These are phyloP conservation scores for Plodia interpunctella DNA, from an alignment of 1,140 invertebrate genomes.

Conservation along the genomic window DNA sequence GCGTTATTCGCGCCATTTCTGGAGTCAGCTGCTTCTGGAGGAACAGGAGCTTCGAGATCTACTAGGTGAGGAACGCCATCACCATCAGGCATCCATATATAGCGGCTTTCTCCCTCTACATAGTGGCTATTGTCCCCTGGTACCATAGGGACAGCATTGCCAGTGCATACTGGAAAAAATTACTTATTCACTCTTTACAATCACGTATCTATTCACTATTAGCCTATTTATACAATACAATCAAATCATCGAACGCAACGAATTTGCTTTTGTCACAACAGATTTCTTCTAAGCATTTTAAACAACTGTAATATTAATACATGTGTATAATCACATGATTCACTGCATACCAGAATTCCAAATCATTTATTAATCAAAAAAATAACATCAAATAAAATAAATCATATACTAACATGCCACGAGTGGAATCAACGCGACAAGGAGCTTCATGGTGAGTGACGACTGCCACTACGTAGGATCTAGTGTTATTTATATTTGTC, in stretches of 20 bases:
- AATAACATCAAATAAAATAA: not conserved
- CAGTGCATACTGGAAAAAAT: conserved; percentile 36
- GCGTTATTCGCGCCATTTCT: conserved; percentile 48
- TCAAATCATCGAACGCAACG: too few species aligned
- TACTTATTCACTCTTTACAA: not conserved
- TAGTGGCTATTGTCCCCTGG: conserved; percentile 60
- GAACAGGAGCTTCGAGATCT: conserved; percentile 41
- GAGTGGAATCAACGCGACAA: not conserved
- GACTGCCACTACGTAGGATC: not conserved
- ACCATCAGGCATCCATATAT: conserved; percentile 57
- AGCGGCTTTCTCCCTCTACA: conserved; percentile 50
- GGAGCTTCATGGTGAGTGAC: conserved; percentile 2
- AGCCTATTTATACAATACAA: too few species aligned
- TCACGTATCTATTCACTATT: too few species aligned
- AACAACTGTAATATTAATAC: too few species aligned
- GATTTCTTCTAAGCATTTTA: too few species aligned
- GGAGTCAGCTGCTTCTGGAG: conserved; percentile 14
- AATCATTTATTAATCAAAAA: too few species aligned
- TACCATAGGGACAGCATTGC: conserved; percentile 27
- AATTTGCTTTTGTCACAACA: too few species aligned
- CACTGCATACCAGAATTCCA: too few species aligned
- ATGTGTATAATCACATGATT: too few species aligned
- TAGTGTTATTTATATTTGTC: not conserved
- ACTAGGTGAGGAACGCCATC: conserved; percentile 40
- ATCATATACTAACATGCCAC: conserved; percentile 7